Conservation (phyloP, 1,140 invertebrate genomes). For the Camponotus vicinus region DNA sequence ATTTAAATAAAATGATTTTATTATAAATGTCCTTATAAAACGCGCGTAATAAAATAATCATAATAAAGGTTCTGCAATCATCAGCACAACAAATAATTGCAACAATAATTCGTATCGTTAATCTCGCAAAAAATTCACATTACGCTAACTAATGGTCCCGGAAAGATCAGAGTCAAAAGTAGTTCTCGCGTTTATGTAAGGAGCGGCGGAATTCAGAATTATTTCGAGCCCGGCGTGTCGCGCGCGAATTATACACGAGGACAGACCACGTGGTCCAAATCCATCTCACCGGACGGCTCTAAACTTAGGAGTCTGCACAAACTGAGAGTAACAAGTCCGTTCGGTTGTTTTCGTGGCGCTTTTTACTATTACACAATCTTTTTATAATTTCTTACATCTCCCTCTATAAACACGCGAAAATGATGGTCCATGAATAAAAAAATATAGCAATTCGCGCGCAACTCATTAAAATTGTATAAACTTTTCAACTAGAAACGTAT, state of each 20-base stretch:
- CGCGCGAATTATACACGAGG: slow-evolving; percentile 54
- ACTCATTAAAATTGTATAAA: background rate
- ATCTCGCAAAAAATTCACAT: background rate
- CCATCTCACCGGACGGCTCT: slow-evolving; percentile 30
- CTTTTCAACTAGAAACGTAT: background rate
- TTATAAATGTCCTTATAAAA: background rate
- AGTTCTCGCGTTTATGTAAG: slow-evolving; percentile 48
- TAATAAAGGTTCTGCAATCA: background rate
- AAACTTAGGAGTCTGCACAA: slow-evolving; percentile 55
- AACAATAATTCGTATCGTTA: background rate
- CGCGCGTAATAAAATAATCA: background rate
- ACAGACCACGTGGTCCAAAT: slow-evolving; percentile 33
- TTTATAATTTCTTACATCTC: background rate
- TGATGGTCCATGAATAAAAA: background rate
- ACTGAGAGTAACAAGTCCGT: slow-evolving; percentile 37
- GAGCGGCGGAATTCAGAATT: slow-evolving; percentile 35
- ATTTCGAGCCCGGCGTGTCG: slow-evolving; percentile 46
- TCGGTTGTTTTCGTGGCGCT: background rate
- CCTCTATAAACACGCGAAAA: background rate
- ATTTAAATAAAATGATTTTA: background rate
- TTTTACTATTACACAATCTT: background rate
- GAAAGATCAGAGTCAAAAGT: background rate
- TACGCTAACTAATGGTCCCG: background rate
- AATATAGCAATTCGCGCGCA: background rate
- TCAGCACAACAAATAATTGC: slow-evolving; percentile 4